Percentiles rank a stretch among this genome's conserved stretches.
These are phyloP conservation scores for Dasyprocta punctata DNA, from an alignment of 2,113 vertebrate genomes.

Conservation along the genomic window DNA sequence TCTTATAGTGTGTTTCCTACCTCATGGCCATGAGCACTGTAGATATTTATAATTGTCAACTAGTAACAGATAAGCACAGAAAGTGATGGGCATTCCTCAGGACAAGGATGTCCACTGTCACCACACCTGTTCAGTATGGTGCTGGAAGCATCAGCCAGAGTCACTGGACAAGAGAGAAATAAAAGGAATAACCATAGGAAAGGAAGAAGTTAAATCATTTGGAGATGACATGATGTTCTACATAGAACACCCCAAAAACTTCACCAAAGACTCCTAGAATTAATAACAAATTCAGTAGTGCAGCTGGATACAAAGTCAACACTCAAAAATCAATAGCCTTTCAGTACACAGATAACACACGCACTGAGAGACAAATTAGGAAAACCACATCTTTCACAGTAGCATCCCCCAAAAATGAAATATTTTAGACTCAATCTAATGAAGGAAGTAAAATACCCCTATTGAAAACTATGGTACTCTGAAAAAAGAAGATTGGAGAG, in stretches of 20 bases:
- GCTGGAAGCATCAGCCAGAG: not conserved
- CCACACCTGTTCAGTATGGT: not conserved
- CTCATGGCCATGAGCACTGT: not conserved
- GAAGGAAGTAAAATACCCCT: too few species aligned
- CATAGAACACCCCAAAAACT: not conserved
- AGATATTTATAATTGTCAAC: not conserved
- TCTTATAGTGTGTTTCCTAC: not conserved
- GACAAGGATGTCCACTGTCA: not conserved
- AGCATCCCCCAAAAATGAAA: not conserved
- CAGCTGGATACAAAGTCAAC: not conserved
- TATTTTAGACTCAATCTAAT: not conserved
- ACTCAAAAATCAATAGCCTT: not conserved
- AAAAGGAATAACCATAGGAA: not conserved
- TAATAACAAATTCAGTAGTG: not conserved
- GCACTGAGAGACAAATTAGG: not conserved
- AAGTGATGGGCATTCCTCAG: not conserved
- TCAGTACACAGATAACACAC: not conserved
- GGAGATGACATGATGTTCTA: not conserved
- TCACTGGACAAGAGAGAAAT: not conserved
- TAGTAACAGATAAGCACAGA: not conserved
- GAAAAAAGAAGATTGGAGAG: too few species aligned
- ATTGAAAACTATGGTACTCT: too few species aligned
- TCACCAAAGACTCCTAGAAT: not conserved
- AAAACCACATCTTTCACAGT: not conserved
- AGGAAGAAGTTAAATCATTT: not conserved